A percentile compares a stretch with the other conserved stretches of the same genome.
Conservation (phyloP, 2,113 vertebrate species). For the Melanostigma gelatinosum region DNA sequence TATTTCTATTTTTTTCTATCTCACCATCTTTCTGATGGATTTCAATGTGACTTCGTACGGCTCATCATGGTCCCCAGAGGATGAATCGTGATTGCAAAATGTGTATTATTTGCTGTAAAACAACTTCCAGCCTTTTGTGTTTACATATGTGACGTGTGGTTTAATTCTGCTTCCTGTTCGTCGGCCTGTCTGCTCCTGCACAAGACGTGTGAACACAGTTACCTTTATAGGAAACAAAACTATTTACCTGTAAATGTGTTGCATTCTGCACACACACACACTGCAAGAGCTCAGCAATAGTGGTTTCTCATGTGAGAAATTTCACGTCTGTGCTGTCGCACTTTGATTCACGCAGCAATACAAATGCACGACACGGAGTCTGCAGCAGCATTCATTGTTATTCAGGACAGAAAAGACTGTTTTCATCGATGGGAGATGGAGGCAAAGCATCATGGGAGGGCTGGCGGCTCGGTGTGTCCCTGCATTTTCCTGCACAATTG, state of each 20-base stretch:
- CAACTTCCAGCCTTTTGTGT: not conserved
- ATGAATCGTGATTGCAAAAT: not conserved
- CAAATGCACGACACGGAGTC: not conserved
- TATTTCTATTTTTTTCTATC: not conserved
- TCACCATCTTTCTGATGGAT: not conserved
- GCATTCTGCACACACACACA: not conserved
- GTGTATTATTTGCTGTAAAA: not conserved
- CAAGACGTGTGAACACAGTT: not conserved
- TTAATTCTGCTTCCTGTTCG: constrained; percentile 42
- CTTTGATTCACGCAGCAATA: constrained; percentile 34
- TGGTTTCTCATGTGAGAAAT: constrained; percentile 14
- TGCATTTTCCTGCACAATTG: not conserved
- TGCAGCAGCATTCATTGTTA: not conserved
- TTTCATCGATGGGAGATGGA: not conserved
- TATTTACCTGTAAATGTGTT: not conserved
- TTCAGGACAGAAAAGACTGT: not conserved
- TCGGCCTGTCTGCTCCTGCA: not conserved
- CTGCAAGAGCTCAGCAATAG: not conserved
- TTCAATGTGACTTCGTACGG: not conserved
- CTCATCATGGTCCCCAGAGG: not conserved
- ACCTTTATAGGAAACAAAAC: constrained; percentile 37
- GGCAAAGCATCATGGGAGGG: not conserved
- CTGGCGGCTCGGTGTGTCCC: not conserved
- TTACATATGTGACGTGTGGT: constrained; percentile 17
- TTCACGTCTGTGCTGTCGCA: constrained; percentile 12